A percentile compares a stretch with the other conserved stretches of the same genome.
phyloP scores from a whole-genome alignment of 1,140 invertebrate species.

The Sminthurides bifidus region DNA sequence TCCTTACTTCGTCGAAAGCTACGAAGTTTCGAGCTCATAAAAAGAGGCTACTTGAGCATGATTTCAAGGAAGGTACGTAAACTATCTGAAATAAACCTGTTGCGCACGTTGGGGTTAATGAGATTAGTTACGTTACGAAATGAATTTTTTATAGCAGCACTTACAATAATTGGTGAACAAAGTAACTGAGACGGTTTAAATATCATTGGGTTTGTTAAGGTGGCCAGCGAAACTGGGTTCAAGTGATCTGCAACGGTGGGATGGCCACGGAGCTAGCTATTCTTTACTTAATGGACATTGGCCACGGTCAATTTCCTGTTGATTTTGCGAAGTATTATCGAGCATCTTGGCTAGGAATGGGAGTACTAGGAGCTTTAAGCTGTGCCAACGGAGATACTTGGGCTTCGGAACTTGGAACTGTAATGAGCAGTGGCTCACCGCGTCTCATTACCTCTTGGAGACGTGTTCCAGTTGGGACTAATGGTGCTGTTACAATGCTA shows the following conservation, averaged over 20 bases:
- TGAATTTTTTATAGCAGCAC: neutral
- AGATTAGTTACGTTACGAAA: neutral
- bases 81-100: neutral
- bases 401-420: constrained; percentile 78
- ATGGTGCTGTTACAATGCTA: constrained; percentile 53
- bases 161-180: neutral
- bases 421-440: constrained; percentile 51
- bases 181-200: constrained; percentile 1
- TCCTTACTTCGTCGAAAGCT: constrained; percentile 65
- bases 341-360: constrained; percentile 67
- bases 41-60: constrained; percentile 62
- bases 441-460: constrained; percentile 61
- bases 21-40: constrained; percentile 59
- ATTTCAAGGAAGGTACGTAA: constrained; percentile 62
- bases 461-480: constrained; percentile 57
- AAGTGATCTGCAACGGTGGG: constrained; percentile 80
- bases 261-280: constrained; percentile 61
- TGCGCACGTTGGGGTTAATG: neutral
- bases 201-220: constrained; percentile 39
- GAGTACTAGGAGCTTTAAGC: constrained; percentile 51
- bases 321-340: constrained; percentile 65
- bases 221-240: constrained; percentile 79
- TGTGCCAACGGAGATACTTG: constrained; percentile 83
- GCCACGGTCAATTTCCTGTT: constrained; percentile 61
- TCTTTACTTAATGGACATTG: constrained; percentile 67